These are phyloP conservation scores for Microdon myrmicae DNA, from an alignment of 2,888 invertebrate species.

Conservation along the genomic window DNA sequence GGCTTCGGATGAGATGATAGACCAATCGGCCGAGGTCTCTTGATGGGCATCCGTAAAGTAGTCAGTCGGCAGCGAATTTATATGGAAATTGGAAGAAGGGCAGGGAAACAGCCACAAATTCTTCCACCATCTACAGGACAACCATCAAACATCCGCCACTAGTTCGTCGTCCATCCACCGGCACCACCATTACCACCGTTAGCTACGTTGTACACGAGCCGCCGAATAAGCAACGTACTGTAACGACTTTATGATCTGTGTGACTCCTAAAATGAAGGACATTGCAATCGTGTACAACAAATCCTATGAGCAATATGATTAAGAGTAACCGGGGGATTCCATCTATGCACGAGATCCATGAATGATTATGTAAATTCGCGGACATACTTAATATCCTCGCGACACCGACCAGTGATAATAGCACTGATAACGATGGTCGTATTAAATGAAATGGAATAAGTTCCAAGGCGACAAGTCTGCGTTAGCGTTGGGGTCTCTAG, in stretches of 20 bases:
- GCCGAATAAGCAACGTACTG: conserved; percentile 35
- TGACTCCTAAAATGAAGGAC: conserved; percentile 16
- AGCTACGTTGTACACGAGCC: conserved; percentile 8
- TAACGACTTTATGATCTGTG: conserved; percentile 45
- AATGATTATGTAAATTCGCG: conserved; percentile 25
- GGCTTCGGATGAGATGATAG: conserved; percentile 49
- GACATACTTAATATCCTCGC: conserved; percentile 4
- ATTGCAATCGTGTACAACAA: conserved; percentile 27
- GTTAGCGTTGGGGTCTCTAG: conserved; percentile 10
- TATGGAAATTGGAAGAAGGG: conserved; percentile 43
- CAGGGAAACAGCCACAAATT: conserved; percentile 39
- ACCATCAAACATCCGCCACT: conserved; percentile 35
- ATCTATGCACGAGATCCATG: neutral
- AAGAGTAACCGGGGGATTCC: conserved; percentile 27
- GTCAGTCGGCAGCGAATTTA: conserved; percentile 39
- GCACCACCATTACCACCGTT: neutral
- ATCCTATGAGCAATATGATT: conserved; percentile 37
- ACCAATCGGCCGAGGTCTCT: conserved; percentile 51
- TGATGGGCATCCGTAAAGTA: conserved; percentile 36
- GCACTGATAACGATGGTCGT: conserved; percentile 48
- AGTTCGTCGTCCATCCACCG: conserved; percentile 12
- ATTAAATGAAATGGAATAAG: conserved; percentile 48
- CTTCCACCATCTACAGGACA: conserved; percentile 35
- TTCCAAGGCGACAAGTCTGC: conserved; percentile 43
- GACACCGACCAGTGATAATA: conserved; percentile 47